Evolutionary conservation across 2,888 invertebrate species (phyloP), one percentile per base, ranked within the genome.

Genomic region (Rhagium mordax): DNA sequence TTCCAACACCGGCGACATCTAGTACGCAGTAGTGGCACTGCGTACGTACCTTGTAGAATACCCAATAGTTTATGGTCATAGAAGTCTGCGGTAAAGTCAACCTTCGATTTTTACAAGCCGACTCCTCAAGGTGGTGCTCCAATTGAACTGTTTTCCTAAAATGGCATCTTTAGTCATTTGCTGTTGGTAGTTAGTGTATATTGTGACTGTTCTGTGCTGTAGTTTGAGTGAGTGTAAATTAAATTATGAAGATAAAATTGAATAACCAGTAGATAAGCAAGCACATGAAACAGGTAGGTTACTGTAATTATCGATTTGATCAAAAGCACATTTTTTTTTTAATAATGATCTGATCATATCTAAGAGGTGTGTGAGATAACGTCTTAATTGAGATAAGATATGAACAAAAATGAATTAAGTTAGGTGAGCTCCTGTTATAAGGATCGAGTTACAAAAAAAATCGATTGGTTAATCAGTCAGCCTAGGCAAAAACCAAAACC

Each of bases 61-160:
- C 13, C 33, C 7, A 0, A 33, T 10, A 1, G 1, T 41, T 41
- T n/a, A n/a, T 41, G n/a, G 41, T 41, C 5, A n/a, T n/a, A n/a
- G n/a, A n/a, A n/a, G n/a, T 15, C n/a, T 41, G 41, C 13, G 4
- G n/a, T 3, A 3, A 1, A 41, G 41, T n/a, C 41, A 41, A 4
- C 4, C 1, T n/a, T 4, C n/a, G 2, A n/a, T 41, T n/a, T 41
- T 2, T 41, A 41, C n/a, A 3, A 3, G 13, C 13, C 2, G 5
- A n/a, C 41, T 15, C 41, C 41, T 29, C 13, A 16, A 65, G 65
- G 33, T 65, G 53, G 53, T 55, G 53, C 27, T 6, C 53, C 53
- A 33, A 41, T 53, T 65, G 47, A 15, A 65, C 64, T 59, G 71
- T 74, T 74, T 71, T 71, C 71, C 71, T 65, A 74, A 74, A 74